A percentile compares a stretch with the other conserved stretches of the same genome.
Conservation (phyloP, 1,140 invertebrate genomes). For the Samia ricini region DNA sequence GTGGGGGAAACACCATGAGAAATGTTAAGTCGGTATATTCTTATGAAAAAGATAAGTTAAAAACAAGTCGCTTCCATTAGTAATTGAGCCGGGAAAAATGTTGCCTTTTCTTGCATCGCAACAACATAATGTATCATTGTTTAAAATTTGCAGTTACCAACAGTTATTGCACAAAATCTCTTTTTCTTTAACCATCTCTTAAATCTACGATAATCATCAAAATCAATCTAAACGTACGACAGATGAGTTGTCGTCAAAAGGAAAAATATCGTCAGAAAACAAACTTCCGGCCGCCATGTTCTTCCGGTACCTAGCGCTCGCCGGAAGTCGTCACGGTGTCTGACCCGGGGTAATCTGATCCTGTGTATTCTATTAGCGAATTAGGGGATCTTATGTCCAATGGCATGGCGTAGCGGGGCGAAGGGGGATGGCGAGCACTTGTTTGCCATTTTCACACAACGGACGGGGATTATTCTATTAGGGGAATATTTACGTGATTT, state of each 20-base stretch:
- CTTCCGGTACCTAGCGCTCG: conserved; percentile 32
- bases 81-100: too few relatives aligned
- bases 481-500: not conserved
- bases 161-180: not conserved
- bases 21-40: too few relatives aligned
- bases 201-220: not conserved
- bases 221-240: not conserved
- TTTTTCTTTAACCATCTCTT: not conserved
- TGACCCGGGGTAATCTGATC: conserved; percentile 47
- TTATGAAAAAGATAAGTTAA: too few relatives aligned
- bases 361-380: conserved; percentile 58
- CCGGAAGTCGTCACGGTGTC: conserved; percentile 59
- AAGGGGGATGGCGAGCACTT: conserved; percentile 29
- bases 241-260: not conserved
- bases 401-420: conserved; percentile 29
- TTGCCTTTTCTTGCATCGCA: too few relatives aligned
- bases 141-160: too few relatives aligned
- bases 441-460: conserved; percentile 24
- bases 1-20: too few relatives aligned
- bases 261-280: not conserved
- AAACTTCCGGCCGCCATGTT: conserved; percentile 26
- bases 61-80: too few relatives aligned
- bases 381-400: conserved; percentile 37
- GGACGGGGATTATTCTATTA: conserved; percentile 4
- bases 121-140: too few relatives aligned